A percentile compares a stretch with the other conserved stretches of the same genome.
Conservation (phyloP, 1,140 invertebrate genomes). For the Megathymus violae region DNA sequence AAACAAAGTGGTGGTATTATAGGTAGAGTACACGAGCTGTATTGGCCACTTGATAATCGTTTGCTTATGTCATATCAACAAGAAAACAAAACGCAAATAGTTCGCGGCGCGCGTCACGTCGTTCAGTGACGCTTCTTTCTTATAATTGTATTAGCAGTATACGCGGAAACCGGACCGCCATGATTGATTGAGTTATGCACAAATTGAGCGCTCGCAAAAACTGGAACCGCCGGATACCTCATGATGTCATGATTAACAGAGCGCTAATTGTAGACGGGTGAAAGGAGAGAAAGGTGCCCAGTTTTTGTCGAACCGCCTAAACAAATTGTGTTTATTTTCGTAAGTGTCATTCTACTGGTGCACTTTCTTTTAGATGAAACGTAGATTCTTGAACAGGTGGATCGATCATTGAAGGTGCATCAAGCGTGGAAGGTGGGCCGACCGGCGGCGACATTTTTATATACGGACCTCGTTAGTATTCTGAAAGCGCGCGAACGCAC, state of each 20-base stretch:
- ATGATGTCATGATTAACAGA: conserved; percentile 75
- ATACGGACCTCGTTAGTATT: conserved; percentile 15
- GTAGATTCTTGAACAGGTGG: conserved; percentile 2
- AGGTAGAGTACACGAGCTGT: no score
- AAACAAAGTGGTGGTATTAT: no score
- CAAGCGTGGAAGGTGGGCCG: neutral
- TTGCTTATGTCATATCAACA: no score
- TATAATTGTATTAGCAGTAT: neutral
- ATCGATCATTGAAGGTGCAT: conserved; percentile 11
- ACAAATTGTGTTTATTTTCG: conserved; percentile 52
- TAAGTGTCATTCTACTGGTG: conserved; percentile 51
- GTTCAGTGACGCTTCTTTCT: neutral
- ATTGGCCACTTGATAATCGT: no score
- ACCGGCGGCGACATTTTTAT: conserved; percentile 2
- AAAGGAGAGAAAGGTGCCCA: conserved; percentile 70
- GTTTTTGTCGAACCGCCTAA: conserved; percentile 49
- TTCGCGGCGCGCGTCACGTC: no score
- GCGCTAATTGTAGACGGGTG: conserved; percentile 68
- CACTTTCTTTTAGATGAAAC: conserved; percentile 51
- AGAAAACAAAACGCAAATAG: no score
- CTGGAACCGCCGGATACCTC: conserved; percentile 50
- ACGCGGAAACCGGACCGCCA: conserved; percentile 4
- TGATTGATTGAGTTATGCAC: conserved; percentile 49
- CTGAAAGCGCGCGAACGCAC: conserved; percentile 10
- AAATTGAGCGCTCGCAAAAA: conserved; percentile 52